Evolutionary conservation across 1,140 invertebrate species (phyloP).

Genomic region (Spodoptera litura): DNA sequence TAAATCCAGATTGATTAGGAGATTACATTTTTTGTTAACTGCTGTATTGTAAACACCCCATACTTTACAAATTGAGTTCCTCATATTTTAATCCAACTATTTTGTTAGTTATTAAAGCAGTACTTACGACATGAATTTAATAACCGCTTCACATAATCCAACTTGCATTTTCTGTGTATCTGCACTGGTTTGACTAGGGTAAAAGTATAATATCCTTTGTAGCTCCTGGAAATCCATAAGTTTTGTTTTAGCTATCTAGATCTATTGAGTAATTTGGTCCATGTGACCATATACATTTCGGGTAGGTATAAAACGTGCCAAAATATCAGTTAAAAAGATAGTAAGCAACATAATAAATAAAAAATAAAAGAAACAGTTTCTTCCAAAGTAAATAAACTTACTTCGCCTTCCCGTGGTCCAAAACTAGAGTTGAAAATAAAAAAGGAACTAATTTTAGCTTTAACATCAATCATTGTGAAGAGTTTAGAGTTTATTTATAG

Average conservation of each 20-base stretch:
- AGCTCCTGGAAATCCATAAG: conserved; percentile 90
- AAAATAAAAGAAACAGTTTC: too few relatives aligned
- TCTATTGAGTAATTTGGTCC: too few relatives aligned
- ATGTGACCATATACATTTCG: too few relatives aligned
- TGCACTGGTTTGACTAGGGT: conserved; percentile 91
- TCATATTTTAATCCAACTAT: too few relatives aligned
- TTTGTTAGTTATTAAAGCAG: background rate
- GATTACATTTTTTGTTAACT: too few relatives aligned
- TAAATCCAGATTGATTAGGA: background rate
- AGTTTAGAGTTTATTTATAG: background rate
- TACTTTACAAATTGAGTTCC: too few relatives aligned
- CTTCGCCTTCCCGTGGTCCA: conserved; percentile 83
- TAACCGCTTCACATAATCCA: conserved; percentile 96
- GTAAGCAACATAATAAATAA: too few relatives aligned
- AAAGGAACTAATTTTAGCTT: conserved; percentile 80
- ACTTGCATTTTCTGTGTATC: conserved; percentile 96
- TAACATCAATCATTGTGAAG: conserved; percentile 76
- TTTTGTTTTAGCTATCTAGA: too few relatives aligned
- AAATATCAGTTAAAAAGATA: too few relatives aligned
- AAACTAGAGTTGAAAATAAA: conserved; percentile 85
- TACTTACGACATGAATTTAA: conserved; percentile 95
- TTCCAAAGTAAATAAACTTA: conserved; percentile 54
- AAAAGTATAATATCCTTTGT: conserved; percentile 95
- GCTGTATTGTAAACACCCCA: conserved; percentile 9
- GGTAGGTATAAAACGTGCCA: too few relatives aligned